These are phyloP conservation scores for Acronicta leporina DNA, from an alignment of 2,888 invertebrate species.

Conservation along the genomic window DNA sequence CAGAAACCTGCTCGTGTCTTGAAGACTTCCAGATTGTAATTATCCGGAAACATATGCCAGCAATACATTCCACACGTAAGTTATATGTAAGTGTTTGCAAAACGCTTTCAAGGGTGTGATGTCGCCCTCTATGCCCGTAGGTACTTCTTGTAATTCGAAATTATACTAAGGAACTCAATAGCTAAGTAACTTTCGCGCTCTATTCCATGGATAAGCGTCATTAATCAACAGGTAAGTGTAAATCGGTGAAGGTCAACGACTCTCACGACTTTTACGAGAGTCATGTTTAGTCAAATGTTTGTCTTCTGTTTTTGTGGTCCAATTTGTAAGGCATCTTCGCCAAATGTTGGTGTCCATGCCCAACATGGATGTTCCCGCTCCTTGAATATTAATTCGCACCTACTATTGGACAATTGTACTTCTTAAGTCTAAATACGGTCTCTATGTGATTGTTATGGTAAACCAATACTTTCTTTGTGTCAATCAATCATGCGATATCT, in stretches of 20 bases:
- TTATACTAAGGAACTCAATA: too few species aligned
- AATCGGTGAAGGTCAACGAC: constrained; percentile 40
- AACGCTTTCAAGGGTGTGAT: too few species aligned
- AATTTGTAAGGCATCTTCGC: constrained; percentile 26
- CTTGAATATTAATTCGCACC: constrained; percentile 23
- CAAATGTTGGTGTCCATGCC: constrained; percentile 15
- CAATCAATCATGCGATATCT: background rate
- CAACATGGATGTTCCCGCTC: constrained; percentile 16
- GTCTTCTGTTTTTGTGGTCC: constrained; percentile 18
- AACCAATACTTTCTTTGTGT: constrained; percentile 25
- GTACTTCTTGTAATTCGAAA: too few species aligned
- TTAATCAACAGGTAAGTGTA: constrained; percentile 30
- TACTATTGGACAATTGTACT: constrained; percentile 6
- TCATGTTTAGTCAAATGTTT: constrained; percentile 33
- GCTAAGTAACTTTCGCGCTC: too few species aligned
- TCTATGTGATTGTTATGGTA: background rate
- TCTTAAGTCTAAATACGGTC: background rate
- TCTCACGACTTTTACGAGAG: constrained; percentile 37
- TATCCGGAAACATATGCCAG: too few species aligned
- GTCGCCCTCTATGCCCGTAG: too few species aligned
- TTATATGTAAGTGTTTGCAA: too few species aligned
- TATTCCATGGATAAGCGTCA: constrained; percentile 20
- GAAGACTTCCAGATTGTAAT: too few species aligned
- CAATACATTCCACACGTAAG: too few species aligned
- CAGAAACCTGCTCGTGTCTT: too few species aligned